Evolutionary conservation across 2,113 vertebrate species (phyloP).

Genomic region (Crotophaga sulcirostris): DNA sequence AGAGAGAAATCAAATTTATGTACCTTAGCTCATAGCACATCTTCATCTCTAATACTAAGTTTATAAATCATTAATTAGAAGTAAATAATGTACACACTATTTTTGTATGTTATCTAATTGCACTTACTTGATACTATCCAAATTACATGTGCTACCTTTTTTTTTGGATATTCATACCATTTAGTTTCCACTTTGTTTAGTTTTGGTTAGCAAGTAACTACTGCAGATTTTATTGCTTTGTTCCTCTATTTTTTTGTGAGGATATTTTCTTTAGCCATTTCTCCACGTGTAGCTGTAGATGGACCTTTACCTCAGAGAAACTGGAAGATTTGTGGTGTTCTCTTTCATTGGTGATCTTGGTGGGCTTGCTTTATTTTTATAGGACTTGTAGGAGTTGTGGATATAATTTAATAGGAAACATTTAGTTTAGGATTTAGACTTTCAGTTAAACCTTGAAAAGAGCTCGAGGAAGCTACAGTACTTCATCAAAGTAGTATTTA

Average conservation of each 20-base stretch:
- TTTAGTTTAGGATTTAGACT: conserved; percentile 22
- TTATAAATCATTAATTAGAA: not conserved
- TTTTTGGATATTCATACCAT: not conserved
- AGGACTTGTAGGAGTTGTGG: not conserved
- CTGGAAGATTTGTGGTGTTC: not conserved
- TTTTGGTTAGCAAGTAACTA: not conserved
- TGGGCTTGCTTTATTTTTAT: not conserved
- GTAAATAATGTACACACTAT: not conserved
- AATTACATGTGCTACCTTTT: not conserved
- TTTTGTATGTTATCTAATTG: not conserved
- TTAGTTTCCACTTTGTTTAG: not conserved
- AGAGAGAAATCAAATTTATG: not conserved
- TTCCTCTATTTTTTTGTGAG: not conserved
- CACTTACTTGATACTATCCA: not conserved
- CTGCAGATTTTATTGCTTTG: not conserved
- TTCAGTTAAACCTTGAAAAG: conserved; percentile 14
- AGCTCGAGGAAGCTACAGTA: not conserved
- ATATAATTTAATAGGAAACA: conserved; percentile 2
- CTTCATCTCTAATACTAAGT: not conserved
- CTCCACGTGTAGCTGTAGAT: not conserved
- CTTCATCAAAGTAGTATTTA: conserved; percentile 35
- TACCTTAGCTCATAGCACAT: not conserved
- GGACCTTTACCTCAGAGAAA: not conserved
- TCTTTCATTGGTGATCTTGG: accelerated
- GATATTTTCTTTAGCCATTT: not conserved